Percentiles rank a stretch among this genome's conserved stretches.
Evolutionary conservation across 2,113 vertebrate species (phyloP).

Genomic region (Cyanoramphus novaezelandiae): DNA sequence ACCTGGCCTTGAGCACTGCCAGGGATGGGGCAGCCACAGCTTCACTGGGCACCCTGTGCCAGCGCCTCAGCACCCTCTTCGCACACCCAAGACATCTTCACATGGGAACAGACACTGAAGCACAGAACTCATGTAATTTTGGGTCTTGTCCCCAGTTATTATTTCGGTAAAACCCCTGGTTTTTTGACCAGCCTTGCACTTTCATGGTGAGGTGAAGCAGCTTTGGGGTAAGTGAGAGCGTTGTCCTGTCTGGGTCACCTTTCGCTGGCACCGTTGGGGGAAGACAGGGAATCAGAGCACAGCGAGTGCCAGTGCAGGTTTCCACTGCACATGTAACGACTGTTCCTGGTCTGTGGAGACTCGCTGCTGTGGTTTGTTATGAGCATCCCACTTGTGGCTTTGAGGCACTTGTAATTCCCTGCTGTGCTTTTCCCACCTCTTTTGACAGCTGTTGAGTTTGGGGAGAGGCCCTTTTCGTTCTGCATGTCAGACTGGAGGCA

Average conservation of each 20-base stretch:
- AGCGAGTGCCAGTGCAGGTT: neutral
- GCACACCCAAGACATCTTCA: neutral
- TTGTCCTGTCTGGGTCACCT: neutral
- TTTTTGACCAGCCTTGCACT: neutral
- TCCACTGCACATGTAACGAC: fast-evolving
- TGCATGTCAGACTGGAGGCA: neutral
- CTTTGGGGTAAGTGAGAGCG: neutral
- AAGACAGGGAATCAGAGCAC: fast-evolving
- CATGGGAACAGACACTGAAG: fast-evolving
- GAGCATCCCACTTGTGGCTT: neutral
- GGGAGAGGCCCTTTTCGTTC: neutral
- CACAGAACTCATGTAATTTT: fast-evolving
- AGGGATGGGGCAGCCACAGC: neutral
- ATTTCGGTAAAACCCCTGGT: fast-evolving
- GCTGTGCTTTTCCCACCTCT: neutral
- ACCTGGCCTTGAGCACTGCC: neutral
- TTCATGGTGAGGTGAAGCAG: neutral
- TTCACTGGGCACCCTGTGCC: neutral
- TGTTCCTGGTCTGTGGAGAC: fast-evolving
- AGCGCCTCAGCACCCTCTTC: neutral
- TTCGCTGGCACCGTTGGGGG: neutral
- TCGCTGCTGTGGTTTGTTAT: neutral
- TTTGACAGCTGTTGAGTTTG: neutral
- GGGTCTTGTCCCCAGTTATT: neutral
- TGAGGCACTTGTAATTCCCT: neutral